Conservation (phyloP, 2,113 vertebrate species). For the Isurus oxyrinchus region DNA sequence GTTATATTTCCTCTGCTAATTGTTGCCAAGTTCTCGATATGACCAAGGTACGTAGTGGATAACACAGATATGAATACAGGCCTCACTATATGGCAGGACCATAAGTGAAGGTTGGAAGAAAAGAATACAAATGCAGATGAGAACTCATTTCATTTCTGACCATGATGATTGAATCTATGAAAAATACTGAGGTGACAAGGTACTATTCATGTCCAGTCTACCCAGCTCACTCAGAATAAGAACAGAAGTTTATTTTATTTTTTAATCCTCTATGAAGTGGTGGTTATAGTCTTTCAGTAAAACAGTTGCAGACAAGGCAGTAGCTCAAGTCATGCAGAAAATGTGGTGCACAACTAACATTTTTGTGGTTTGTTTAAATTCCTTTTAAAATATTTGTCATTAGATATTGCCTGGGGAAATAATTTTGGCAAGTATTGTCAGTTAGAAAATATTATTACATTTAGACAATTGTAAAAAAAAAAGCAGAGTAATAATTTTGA, state of each 20-base stretch:
- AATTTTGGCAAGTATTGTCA: background rate
- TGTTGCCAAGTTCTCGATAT: background rate
- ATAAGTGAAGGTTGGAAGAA: background rate
- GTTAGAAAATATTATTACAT: background rate
- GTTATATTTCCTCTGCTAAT: background rate
- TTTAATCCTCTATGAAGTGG: background rate
- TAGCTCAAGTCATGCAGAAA: background rate
- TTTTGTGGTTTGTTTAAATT: background rate
- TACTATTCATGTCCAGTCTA: background rate
- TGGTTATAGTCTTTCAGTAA: background rate
- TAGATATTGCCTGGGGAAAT: background rate
- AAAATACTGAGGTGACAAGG: background rate
- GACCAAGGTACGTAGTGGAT: background rate
- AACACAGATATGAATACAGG: background rate
- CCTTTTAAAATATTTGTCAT: background rate
- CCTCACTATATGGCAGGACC: background rate
- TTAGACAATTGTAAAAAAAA: background rate
- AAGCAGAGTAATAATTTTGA: background rate
- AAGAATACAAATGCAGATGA: background rate
- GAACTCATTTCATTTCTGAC: background rate
- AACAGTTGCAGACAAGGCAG: background rate
- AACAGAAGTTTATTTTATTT: background rate
- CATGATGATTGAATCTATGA: background rate
- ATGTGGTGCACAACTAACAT: background rate
- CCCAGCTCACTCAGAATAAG: background rate